Conservation (phyloP, 2,888 invertebrate genomes). For the Torymus tubicola region DNA sequence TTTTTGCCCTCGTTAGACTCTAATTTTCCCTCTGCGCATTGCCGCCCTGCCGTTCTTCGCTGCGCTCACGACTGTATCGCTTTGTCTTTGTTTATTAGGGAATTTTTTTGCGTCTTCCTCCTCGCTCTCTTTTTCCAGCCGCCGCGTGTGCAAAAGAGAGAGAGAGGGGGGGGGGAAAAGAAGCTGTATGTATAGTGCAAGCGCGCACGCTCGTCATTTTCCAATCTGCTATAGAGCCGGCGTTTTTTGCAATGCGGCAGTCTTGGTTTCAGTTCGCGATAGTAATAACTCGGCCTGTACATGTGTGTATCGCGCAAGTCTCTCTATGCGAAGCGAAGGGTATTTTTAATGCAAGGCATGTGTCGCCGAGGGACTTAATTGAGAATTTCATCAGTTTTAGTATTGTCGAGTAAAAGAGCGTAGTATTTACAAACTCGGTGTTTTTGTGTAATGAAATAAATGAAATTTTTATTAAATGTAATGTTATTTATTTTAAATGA, state of each 20-base stretch:
- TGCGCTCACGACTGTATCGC: neutral
- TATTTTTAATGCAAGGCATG: no score
- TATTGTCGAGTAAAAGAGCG: neutral
- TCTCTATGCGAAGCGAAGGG: neutral
- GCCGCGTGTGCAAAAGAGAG: no score
- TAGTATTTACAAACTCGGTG: no score
- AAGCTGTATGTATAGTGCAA: no score
- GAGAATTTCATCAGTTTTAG: neutral
- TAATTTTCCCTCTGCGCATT: conserved; percentile 47
- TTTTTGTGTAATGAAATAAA: no score
- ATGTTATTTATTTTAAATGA: no score
- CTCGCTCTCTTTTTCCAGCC: neutral
- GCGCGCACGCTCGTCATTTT: conserved; percentile 35
- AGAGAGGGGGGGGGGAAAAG: no score
- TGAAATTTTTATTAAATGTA: no score
- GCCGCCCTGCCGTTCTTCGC: conserved; percentile 4
- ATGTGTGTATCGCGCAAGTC: conserved; percentile 8
- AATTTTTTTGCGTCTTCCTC: conserved; percentile 10
- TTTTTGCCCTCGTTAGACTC: conserved; percentile 49
- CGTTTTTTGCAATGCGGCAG: neutral
- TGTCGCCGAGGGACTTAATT: conserved; percentile 11
- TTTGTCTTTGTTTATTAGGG: conserved; percentile 34
- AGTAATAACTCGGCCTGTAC: conserved; percentile 10
- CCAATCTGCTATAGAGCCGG: conserved; percentile 33
- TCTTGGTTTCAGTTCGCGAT: neutral